Evolutionary conservation across 2,113 vertebrate genomes (phyloP), one percentile per base, ranked within the genome.

Genomic region (Suncus etruscus): DNA sequence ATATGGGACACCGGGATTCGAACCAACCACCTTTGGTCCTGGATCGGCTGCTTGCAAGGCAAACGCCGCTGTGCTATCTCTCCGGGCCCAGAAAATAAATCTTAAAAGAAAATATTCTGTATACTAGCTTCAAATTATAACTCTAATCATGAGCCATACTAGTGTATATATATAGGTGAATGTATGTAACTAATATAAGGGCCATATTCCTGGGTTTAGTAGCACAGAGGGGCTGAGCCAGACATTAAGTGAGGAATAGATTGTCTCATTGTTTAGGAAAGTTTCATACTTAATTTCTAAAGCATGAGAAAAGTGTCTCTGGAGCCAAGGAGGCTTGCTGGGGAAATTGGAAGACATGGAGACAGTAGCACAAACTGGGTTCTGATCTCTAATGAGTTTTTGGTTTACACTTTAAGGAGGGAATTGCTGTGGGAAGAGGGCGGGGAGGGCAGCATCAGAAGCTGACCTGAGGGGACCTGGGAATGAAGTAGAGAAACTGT

Each of bases 31-130:
- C n/a, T n/a, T n/a, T n/a, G n/a, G n/a, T n/a, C n/a, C n/a, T n/a
- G n/a, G n/a, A n/a, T n/a, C n/a, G n/a, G n/a, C n/a, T n/a, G n/a
- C n/a, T n/a, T n/a, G n/a, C n/a, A n/a, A n/a, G n/a, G n/a, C n/a
- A n/a, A n/a, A n/a, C n/a, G n/a, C n/a, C n/a, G n/a, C n/a, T n/a
- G n/a, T n/a, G n/a, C n/a, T n/a, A n/a, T n/a, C n/a, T n/a, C 54
- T 58, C 54, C 54, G 18, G 54, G 11, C 50, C 50, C 50, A 45
- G 83, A 73, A 88, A 91, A 50, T 54, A 87, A 54, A 15, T 54
- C 51, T 54, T 54, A 54, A 92, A 68, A 93, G 80, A 75, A 79
- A 93, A 87, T 27, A 2, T 54, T 27, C 80, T 54, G 51, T 48
- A 22, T 25, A 22, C 15, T 88, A n/a, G 15, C 47, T 87, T 83